These are phyloP conservation scores for Acromyrmex echinatior DNA, from an alignment of 1,140 invertebrate genomes.

Conservation along the genomic window DNA sequence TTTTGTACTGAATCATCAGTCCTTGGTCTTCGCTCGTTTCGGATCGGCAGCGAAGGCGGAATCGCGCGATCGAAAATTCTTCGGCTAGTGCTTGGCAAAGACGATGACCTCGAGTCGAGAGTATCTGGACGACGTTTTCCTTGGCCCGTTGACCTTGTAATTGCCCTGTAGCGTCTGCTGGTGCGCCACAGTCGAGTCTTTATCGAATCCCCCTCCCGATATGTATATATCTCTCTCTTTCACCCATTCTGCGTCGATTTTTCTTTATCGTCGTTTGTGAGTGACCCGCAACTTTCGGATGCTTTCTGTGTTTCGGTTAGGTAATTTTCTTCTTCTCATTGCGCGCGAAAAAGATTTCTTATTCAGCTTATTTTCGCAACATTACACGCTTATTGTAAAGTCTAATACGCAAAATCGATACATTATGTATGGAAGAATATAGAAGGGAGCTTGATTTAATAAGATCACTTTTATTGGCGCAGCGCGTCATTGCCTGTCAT, in stretches of 20 bases:
- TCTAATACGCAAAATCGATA: slow-evolving; percentile 24
- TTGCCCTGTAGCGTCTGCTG: slow-evolving; percentile 70
- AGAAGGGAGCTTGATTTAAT: slow-evolving; percentile 17
- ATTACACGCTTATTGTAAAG: slow-evolving; percentile 2
- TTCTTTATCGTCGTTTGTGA: slow-evolving; percentile 52
- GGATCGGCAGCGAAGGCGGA: slow-evolving; percentile 33
- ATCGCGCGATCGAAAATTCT: slow-evolving; percentile 67
- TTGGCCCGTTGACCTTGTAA: slow-evolving; percentile 77
- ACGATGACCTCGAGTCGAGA: slow-evolving; percentile 74
- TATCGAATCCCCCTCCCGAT: slow-evolving; percentile 48
- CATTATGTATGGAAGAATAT: no score
- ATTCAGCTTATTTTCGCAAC: background rate
- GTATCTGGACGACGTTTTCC: slow-evolving; percentile 77
- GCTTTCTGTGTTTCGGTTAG: slow-evolving; percentile 34
- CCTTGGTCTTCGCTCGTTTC: slow-evolving; percentile 25
- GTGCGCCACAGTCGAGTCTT: slow-evolving; percentile 59
- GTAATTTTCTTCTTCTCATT: slow-evolving; percentile 36
- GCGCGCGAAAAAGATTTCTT: slow-evolving; percentile 4
- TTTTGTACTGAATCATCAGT: slow-evolving; percentile 16
- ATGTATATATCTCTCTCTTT: background rate
- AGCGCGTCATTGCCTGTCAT: background rate
- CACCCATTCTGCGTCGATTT: slow-evolving; percentile 11
- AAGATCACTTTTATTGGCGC: slow-evolving; percentile 20
- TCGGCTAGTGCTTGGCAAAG: slow-evolving; percentile 68
- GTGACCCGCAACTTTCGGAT: slow-evolving; percentile 33